phyloP scores from a whole-genome alignment of 2,113 vertebrate species.

The Falco punctatus region DNA sequence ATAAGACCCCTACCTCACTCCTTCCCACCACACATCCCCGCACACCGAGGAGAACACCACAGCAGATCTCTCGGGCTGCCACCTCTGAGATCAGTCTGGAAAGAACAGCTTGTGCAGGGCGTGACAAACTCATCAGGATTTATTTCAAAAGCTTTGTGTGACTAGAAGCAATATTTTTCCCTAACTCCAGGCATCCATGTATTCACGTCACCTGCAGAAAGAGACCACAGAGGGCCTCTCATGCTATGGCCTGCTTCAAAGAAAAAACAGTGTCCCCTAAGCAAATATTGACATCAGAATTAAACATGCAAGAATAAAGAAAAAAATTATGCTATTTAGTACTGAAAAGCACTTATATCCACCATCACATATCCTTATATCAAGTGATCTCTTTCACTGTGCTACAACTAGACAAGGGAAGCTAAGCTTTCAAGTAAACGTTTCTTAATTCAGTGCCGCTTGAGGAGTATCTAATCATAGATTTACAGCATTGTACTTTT shows the following conservation, averaged over 20 bases:
- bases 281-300: neutral
- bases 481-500: neutral
- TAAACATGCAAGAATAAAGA: neutral
- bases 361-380: accelerated
- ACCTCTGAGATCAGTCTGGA: accelerated
- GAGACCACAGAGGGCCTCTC: neutral
- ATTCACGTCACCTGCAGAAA: neutral
- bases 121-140: neutral
- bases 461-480: neutral
- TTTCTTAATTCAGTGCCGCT: neutral
- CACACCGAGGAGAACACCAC: accelerated
- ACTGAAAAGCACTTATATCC: neutral
- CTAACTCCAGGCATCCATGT: neutral
- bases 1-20: neutral
- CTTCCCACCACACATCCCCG: accelerated
- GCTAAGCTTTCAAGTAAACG: neutral
- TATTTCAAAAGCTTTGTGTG: neutral
- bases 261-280: neutral
- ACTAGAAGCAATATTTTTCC: neutral
- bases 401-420: neutral
- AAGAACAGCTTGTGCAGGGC: neutral
- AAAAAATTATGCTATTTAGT: neutral
- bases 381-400: neutral
- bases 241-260: neutral
- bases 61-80: accelerated